phyloP scores from a whole-genome alignment of 2,888 invertebrate genomes.

The Diadegma fenestrale region DNA sequence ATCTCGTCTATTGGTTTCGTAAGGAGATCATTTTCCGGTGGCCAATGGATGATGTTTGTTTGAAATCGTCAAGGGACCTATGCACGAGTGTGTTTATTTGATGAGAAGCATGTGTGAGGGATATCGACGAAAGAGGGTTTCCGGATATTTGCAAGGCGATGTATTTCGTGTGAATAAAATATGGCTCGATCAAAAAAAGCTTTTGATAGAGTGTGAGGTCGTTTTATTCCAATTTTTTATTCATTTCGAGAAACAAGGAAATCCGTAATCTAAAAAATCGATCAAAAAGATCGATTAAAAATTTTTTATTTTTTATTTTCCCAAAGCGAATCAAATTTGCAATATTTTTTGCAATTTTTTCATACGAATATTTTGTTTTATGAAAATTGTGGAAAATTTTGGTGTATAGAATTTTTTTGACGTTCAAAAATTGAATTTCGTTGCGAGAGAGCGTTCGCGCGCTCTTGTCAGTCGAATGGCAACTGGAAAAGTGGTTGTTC shows the following conservation, averaged over 20 bases:
- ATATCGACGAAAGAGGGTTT: constrained; percentile 4
- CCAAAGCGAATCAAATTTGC: background rate
- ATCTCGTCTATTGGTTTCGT: background rate
- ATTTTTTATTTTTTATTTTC: background rate
- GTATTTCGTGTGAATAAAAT: background rate
- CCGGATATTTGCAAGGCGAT: background rate
- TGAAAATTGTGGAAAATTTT: background rate
- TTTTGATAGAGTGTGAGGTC: background rate
- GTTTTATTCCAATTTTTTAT: background rate
- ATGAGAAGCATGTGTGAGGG: constrained; percentile 2
- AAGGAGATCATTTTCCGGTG: background rate
- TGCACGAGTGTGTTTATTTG: constrained; percentile 3
- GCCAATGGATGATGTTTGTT: background rate
- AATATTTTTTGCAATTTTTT: background rate
- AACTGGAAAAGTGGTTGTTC: constrained; percentile 13
- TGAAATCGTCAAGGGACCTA: constrained; percentile 31
- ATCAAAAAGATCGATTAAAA: background rate
- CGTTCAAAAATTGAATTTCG: background rate
- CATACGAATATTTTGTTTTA: background rate
- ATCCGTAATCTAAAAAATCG: background rate
- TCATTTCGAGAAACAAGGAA: background rate
- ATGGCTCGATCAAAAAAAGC: background rate
- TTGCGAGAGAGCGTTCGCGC: constrained; percentile 8
- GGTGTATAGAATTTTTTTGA: background rate
- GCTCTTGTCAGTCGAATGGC: constrained; percentile 39